Percentiles rank a stretch among this genome's conserved stretches.
phyloP scores from a whole-genome alignment of 2,888 invertebrate genomes.

The Cataglyphis albicans region DNA sequence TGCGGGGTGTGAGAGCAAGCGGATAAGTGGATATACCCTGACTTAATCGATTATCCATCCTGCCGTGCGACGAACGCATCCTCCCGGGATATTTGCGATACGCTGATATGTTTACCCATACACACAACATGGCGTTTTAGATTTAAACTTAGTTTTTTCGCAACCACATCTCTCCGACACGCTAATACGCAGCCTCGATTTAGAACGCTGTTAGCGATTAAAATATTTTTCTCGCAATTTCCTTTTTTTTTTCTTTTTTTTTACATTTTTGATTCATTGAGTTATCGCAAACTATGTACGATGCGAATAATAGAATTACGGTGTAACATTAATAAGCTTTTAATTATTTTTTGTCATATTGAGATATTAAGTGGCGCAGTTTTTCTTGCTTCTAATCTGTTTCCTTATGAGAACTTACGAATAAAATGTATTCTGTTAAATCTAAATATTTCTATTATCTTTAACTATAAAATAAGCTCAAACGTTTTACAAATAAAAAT shows the following conservation, averaged over 20 bases:
- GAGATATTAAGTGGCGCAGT: background rate
- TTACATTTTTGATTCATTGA: background rate
- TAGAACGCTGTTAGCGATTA: slow-evolving; percentile 16
- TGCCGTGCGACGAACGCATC: slow-evolving; percentile 70
- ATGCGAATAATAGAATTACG: background rate
- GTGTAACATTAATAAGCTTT: background rate
- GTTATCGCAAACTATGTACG: background rate
- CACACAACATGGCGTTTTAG: slow-evolving; percentile 13
- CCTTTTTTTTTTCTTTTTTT: background rate
- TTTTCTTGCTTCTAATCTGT: background rate
- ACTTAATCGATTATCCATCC: slow-evolving; percentile 75
- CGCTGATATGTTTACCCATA: slow-evolving; percentile 16
- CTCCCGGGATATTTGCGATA: slow-evolving; percentile 58
- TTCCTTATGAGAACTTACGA: background rate
- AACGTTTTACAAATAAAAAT: no score
- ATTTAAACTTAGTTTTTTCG: slow-evolving; percentile 45
- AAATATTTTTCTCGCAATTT: slow-evolving; percentile 6
- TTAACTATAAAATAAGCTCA: no score
- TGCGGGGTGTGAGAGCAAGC: slow-evolving; percentile 63
- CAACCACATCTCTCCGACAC: background rate
- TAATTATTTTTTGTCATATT: background rate
- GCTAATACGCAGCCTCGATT: slow-evolving; percentile 1
- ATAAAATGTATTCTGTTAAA: background rate
- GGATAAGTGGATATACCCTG: slow-evolving; percentile 68
- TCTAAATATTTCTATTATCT: background rate